These are phyloP conservation scores for Lota lota DNA, from an alignment of 2,113 vertebrate species.

Conservation along the genomic window DNA sequence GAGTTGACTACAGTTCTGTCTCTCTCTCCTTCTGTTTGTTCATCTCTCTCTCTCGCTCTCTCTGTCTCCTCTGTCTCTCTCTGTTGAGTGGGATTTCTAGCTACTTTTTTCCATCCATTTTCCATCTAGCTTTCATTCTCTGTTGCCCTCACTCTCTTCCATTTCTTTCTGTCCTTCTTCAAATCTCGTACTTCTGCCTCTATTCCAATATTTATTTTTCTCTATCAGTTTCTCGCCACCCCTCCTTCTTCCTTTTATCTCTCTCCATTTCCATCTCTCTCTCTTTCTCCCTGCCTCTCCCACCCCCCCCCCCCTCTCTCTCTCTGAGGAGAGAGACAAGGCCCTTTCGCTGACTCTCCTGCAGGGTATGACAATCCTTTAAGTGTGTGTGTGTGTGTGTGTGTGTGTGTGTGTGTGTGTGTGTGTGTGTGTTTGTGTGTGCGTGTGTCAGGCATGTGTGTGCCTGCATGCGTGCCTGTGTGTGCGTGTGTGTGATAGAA, in stretches of 20 bases:
- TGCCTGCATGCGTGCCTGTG: not conserved
- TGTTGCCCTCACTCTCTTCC: too few species aligned
- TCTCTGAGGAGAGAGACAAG: slow-evolving; percentile 8
- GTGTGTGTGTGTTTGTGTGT: not conserved
- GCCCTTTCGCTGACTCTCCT: slow-evolving; percentile 19
- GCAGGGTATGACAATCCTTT: slow-evolving; percentile 13
- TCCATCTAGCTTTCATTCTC: too few species aligned
- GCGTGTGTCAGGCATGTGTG: too few species aligned
- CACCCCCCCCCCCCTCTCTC: not conserved
- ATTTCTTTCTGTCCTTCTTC: too few species aligned
- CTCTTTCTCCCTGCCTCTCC: not conserved
- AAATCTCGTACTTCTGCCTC: too few species aligned
- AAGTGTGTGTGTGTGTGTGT: not conserved
- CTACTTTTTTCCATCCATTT: too few species aligned
- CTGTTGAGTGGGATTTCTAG: too few species aligned
- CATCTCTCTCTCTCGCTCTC: too few species aligned
- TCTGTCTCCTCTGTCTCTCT: too few species aligned
- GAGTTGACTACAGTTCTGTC: too few species aligned
- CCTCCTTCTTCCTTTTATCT: too few species aligned
- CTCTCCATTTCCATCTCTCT: not conserved
- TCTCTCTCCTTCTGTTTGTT: too few species aligned
- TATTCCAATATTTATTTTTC: slow-evolving; percentile 6
- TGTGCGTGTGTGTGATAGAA: not conserved
- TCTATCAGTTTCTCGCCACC: slow-evolving; percentile 13
- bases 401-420: not conserved